Conservation (phyloP, 2,797 vertebrate genomes). For the Echeneis naucrates region DNA sequence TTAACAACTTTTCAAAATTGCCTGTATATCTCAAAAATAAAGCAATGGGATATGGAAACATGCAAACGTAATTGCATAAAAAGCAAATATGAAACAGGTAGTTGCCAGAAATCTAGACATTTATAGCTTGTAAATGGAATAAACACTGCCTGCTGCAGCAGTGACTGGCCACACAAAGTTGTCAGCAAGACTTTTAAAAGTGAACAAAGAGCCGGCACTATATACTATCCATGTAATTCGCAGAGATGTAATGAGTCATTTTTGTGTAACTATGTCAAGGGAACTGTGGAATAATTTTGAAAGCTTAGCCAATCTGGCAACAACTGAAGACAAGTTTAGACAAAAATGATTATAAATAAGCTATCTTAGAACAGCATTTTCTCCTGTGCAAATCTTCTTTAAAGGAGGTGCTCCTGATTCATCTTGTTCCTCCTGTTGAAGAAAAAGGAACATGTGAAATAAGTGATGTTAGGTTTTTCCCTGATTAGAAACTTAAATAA, state of each 20-base stretch:
- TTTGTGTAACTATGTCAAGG: slow-evolving; percentile 54
- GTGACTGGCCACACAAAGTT: slow-evolving; percentile 19
- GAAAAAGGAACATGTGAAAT: slow-evolving; percentile 24
- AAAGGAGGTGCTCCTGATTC: slow-evolving; percentile 91
- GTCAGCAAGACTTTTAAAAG: slow-evolving; percentile 24
- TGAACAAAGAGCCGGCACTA: slow-evolving; percentile 41
- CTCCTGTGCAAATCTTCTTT: slow-evolving; percentile 95
- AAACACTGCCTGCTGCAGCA: slow-evolving; percentile 21
- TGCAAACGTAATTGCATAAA: slow-evolving; percentile 51
- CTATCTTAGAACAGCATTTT: slow-evolving; percentile 90
- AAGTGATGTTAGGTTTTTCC: background rate
- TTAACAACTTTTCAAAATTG: slow-evolving; percentile 43
- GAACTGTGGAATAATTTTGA: slow-evolving; percentile 46
- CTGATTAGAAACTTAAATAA: background rate
- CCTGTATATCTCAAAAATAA: slow-evolving; percentile 35
- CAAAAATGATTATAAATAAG: slow-evolving; percentile 59
- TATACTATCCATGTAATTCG: slow-evolving; percentile 46
- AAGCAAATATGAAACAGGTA: slow-evolving; percentile 8
- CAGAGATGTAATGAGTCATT: slow-evolving; percentile 49
- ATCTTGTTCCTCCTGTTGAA: slow-evolving; percentile 87
- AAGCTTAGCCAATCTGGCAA: slow-evolving; percentile 59
- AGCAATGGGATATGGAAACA: slow-evolving; percentile 50
- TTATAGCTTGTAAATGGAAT: slow-evolving; percentile 44
- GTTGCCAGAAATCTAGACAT: slow-evolving; percentile 40
- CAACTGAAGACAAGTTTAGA: slow-evolving; percentile 57